Percentiles rank a stretch among this genome's conserved stretches.
Evolutionary conservation across 1,140 invertebrate species (phyloP).

Genomic region (Sinella curviseta): DNA sequence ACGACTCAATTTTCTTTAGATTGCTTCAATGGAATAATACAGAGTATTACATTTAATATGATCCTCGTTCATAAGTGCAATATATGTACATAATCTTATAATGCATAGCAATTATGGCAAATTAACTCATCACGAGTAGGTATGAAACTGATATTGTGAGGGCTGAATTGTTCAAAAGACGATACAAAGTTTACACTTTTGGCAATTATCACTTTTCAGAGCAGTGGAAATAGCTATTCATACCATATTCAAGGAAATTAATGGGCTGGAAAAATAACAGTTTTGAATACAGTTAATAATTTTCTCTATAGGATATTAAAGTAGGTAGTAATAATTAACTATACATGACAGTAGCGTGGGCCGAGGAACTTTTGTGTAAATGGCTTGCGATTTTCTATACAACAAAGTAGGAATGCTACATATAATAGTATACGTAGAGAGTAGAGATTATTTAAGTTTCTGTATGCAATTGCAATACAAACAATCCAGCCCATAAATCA

Average conservation of each 20-base stretch:
- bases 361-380: too few species aligned
- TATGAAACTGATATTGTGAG: not conserved
- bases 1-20: not conserved
- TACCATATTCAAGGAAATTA: not conserved
- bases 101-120: not conserved
- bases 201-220: not conserved
- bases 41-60: not conserved
- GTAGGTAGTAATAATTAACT: too few species aligned
- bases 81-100: not conserved
- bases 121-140: not conserved
- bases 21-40: not conserved
- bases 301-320: too few species aligned
- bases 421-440: too few species aligned
- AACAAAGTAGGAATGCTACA: too few species aligned
- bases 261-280: slow-evolving; percentile 13
- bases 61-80: not conserved
- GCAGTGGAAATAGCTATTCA: not conserved
- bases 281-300: slow-evolving; percentile 4
- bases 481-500: not conserved
- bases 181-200: slow-evolving; percentile 18
- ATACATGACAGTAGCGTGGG: too few species aligned
- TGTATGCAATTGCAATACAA: not conserved
- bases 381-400: too few species aligned
- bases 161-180: not conserved
- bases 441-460: too few species aligned